Evolutionary conservation across 2,797 vertebrate genomes (phyloP), one percentile per base, ranked within the genome.

Genomic region (Danio kyathit): DNA sequence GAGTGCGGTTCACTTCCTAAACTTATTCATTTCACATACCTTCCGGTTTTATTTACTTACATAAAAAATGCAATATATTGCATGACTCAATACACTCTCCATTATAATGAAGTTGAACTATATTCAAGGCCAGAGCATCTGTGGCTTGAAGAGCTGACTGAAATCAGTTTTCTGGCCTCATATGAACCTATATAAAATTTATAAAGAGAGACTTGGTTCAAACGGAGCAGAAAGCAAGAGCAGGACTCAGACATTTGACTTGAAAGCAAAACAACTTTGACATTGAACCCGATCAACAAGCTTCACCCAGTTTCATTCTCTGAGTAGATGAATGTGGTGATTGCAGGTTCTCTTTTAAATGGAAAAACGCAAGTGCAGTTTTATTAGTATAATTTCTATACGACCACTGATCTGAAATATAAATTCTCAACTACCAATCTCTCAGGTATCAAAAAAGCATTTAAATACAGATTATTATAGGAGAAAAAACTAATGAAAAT

Each of bases 171-270:
- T 75, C 57, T 21, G 19, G 6, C 12, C 44, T 21, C 40, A 49
- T 46, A 59, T 74, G 43, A 38, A 7, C 74, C 19, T 65, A 69
- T 83, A 56, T 41, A 80, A 81, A 80, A 83, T 87, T 82, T 14
- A 82, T 80, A 74, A 74, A 48, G 52, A 29, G 29, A 8, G 63
- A 61, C 41, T 21, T 9, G 4, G 73, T 80, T 82, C 59, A 83
- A 76, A 76, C 19, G 19, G 29, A 65, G 65, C 44, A 80, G 51
- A 38, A 54, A 78, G 51, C 75, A 21, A 13, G 9, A 56, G 60
- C 19, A 74, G 76, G 44, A 73, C 69, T 77, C 76, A 56, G 69
- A 46, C 19, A 19, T 83, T 75, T 79, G 17, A 61, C 9, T 7
- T 63, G 69, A 82, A 78, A 38, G 76, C 43, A 81, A 72, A 82